Percentiles rank a stretch among this genome's conserved stretches.
Evolutionary conservation across 1,140 invertebrate genomes (phyloP).

Genomic region (Drosophila ironensis): DNA sequence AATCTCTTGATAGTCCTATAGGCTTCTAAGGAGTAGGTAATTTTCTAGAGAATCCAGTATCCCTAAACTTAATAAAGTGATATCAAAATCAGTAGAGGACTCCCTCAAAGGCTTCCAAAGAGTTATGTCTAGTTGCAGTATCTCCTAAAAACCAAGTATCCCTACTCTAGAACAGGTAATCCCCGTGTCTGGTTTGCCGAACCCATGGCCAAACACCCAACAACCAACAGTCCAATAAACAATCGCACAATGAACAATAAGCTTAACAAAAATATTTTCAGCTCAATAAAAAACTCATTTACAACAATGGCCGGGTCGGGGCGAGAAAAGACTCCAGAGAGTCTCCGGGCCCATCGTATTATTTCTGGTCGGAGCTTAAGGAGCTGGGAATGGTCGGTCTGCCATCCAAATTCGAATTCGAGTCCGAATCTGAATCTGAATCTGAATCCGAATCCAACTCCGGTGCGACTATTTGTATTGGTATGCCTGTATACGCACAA

Average conservation of each 20-base stretch:
- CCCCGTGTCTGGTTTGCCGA: too few species aligned
- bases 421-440: background rate
- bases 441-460: background rate
- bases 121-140: too few species aligned
- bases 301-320: slow-evolving; percentile 26
- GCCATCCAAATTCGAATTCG: background rate
- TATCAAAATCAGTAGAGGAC: too few species aligned
- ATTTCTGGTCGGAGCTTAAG: slow-evolving; percentile 11
- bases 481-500: slow-evolving; percentile 23
- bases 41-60: too few species aligned
- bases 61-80: too few species aligned
- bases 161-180: too few species aligned
- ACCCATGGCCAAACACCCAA: background rate
- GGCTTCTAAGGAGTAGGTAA: too few species aligned
- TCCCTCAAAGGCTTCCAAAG: too few species aligned
- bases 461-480: slow-evolving; percentile 24
- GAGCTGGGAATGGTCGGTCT: slow-evolving; percentile 8
- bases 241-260: slow-evolving; percentile 64
- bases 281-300: slow-evolving; percentile 72
- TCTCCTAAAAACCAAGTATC: too few species aligned
- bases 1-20: too few species aligned
- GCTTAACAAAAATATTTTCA: slow-evolving; percentile 66
- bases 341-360: slow-evolving; percentile 5
- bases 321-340: background rate
- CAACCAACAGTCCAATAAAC: slow-evolving; percentile 46